phyloP scores from a whole-genome alignment of 2,888 invertebrate genomes.

The Euproctis similis region DNA sequence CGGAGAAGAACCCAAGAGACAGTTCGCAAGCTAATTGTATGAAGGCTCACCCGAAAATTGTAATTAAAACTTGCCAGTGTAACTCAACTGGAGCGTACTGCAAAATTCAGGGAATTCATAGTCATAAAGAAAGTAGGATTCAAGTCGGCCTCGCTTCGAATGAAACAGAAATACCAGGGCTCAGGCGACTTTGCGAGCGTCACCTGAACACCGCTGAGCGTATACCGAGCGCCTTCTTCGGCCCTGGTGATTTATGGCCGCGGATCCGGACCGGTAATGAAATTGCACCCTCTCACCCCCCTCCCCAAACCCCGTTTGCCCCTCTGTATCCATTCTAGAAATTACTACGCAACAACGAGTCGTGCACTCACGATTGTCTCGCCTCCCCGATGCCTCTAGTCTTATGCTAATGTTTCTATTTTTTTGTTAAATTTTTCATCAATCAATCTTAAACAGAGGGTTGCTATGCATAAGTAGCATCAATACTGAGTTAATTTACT shows the following conservation, averaged over 20 bases:
- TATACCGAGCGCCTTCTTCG: conserved; percentile 68
- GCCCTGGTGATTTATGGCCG: conserved; percentile 75
- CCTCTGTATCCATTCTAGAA: conserved; percentile 66
- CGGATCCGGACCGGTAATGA: conserved; percentile 76
- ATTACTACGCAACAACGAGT: conserved; percentile 69
- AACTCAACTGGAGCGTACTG: conserved; percentile 30
- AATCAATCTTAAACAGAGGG: conserved; percentile 26
- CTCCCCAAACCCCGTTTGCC: conserved; percentile 40
- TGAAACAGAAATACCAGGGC: conserved; percentile 63
- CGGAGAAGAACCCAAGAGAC: conserved; percentile 21
- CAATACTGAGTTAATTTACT: too few species aligned
- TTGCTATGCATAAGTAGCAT: too few species aligned
- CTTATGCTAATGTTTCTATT: conserved; percentile 52
- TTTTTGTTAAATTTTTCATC: conserved; percentile 37
- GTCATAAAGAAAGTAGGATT: conserved; percentile 69
- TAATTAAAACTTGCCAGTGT: conserved; percentile 61
- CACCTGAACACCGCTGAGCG: conserved; percentile 70
- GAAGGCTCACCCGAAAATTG: conserved; percentile 42
- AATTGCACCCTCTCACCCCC: conserved; percentile 71
- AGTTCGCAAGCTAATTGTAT: conserved; percentile 39
- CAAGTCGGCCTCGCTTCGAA: conserved; percentile 43
- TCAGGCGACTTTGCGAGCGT: conserved; percentile 67
- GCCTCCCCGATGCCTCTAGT: conserved; percentile 30
- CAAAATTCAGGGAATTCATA: conserved; percentile 59
- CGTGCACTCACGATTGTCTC: conserved; percentile 50